Evolutionary conservation across 2,113 vertebrate genomes (phyloP).

Genomic region (Alethe castanea): DNA sequence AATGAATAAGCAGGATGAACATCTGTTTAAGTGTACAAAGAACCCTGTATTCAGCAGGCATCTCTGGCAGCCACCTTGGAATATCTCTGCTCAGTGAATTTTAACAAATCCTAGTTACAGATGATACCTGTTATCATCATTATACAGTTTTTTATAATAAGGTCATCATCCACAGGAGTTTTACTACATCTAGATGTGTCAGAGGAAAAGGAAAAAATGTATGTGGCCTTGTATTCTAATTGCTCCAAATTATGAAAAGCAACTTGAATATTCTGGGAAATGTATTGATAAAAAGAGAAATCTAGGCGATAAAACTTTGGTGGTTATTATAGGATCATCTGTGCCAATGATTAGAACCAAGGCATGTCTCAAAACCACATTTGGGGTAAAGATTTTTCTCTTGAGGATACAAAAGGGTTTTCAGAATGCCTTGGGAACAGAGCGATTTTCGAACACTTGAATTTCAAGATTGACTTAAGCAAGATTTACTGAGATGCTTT

Average conservation of each 20-base stretch:
- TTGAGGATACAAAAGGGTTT: not conserved
- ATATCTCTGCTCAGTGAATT: not conserved
- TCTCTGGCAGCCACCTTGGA: not conserved
- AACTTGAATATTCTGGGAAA: not conserved
- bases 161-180: not conserved
- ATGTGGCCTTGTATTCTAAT: not conserved
- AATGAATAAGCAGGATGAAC: slow-evolving; percentile 29
- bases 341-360: not conserved
- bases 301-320: not conserved
- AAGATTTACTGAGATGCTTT: not conserved
- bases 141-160: not conserved
- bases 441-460: not conserved
- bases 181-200: not conserved
- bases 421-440: not conserved
- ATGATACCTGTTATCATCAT: not conserved
- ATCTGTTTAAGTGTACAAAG: not conserved
- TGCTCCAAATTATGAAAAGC: not conserved
- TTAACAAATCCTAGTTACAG: not conserved
- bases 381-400: not conserved
- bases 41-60: not conserved
- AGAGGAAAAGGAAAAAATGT: not conserved
- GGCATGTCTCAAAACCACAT: not conserved
- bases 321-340: not conserved
- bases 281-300: not conserved
- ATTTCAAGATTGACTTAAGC: not conserved